These are phyloP conservation scores for Heliangelus exortis DNA, from an alignment of 2,797 vertebrate species.

Conservation along the genomic window DNA sequence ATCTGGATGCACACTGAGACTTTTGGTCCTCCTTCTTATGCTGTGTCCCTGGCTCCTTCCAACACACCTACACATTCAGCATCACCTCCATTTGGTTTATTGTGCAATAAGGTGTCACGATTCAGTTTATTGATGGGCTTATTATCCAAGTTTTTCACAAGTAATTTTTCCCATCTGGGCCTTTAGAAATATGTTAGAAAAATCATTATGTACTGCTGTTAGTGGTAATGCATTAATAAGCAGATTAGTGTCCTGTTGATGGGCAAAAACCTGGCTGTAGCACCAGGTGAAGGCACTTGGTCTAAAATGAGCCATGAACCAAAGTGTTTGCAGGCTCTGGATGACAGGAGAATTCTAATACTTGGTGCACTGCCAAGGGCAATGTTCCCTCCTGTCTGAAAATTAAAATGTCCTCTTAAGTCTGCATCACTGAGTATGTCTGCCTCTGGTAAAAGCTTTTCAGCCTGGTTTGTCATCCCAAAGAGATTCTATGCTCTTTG, in stretches of 20 bases:
- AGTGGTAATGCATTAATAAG: slow-evolving; percentile 29
- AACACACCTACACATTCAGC: not conserved
- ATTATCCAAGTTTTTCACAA: slow-evolving; percentile 40
- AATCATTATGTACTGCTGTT: not conserved
- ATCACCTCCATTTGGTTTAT: not conserved
- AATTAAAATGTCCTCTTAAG: not conserved
- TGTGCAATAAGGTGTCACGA: not conserved
- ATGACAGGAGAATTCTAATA: not conserved
- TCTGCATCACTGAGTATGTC: not conserved
- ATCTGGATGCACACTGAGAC: not conserved
- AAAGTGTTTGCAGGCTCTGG: not conserved
- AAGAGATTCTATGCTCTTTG: not conserved
- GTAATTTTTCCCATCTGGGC: slow-evolving; percentile 27
- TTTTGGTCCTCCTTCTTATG: not conserved
- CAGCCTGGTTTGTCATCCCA: not conserved
- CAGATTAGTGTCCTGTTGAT: not conserved
- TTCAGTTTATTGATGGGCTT: slow-evolving; percentile 48
- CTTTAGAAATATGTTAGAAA: slow-evolving; percentile 41
- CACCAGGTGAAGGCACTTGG: not conserved
- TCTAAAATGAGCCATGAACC: not conserved
- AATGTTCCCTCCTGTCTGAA: not conserved
- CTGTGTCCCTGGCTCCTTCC: not conserved
- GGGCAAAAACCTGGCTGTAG: slow-evolving; percentile 14
- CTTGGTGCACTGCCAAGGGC: not conserved
- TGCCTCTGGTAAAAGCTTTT: not conserved